Evolutionary conservation across 1,140 invertebrate genomes (phyloP), one percentile per base, ranked within the genome.

Genomic region (Lineus longissimus): DNA sequence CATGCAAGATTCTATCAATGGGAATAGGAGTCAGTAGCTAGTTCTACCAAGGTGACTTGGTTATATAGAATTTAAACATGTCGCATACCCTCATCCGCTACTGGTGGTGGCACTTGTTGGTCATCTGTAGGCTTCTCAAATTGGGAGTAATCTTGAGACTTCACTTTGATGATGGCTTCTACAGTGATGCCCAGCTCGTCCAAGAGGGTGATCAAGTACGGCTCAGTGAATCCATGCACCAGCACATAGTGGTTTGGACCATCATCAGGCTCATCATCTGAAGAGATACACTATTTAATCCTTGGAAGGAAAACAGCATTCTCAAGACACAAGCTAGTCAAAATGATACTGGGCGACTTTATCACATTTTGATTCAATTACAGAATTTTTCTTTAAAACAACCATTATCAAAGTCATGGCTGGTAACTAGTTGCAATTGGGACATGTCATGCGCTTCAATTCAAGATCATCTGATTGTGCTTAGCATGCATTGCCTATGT

Each of bases 181-280:
- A 80, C 69, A 55, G 67, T 74, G 58, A 81, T 70, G 1, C 71
- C 70, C n/a, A 80, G 67, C 51, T 81, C 77, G 30, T 73, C 65
- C 45, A 82, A 56, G 6, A 70, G 63, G 33, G 60, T 64, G 43
- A 80, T 67, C 22, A 82, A 57, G 47, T 75, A 69, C n/a, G 78
- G 73, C 17, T 76, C 62, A 63, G 79, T 68, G 64, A 80, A 81
- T 23, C 81, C 80, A 33, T 70, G 65, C 2, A 82, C 63, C 7
- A 82, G 55, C 17, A 81, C 69, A 63, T 82, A 82, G 58, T 77
- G 75, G 11, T 79, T 58, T 9, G 78, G 73, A 17, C 81, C 80
- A 72, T 82, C 79, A 66, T 80, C 78, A 25, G 81, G 81, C 59
- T 82, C 81, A 76, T 82, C 81, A 75, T 82, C 80, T 81, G 68